Evolutionary conservation across 1,140 invertebrate genomes (phyloP), one percentile per base, ranked within the genome.

Genomic region (Trachymyrmex cornetzi): DNA sequence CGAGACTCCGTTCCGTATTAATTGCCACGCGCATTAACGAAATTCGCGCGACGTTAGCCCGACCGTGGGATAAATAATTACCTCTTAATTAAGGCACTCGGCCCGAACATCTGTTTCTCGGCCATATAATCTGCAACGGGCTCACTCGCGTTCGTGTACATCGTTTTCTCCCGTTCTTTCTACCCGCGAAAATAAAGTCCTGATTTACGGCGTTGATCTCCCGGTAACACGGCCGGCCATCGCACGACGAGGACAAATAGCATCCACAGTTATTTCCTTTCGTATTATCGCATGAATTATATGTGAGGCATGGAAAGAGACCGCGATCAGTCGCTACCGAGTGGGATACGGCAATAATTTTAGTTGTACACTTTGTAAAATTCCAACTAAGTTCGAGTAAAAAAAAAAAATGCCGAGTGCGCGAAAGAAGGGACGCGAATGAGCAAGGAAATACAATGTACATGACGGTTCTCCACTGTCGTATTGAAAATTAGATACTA

Each of bases 51-150:
- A 77, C 71, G 57, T 16, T 50, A 53, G 24, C 9, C 6, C 59
- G n/a, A 63, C 63, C 34, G n/a, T 59, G 30, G 63, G 85, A 91
- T 92, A 92, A 92, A 90, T 92, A 90, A 92, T 92, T 88, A 89
- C 85, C 90, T 87, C 92, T 92, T 92, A 92, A 92, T 92, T 92
- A 92, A 92, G 90, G 84, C 85, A 85, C 89, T 85, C 92, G 79
- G 59, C 24, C 27, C 71, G 75, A 82, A 88, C 92, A 91, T 92
- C 92, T 92, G 92, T 92, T 92, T 90, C 90, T 57, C 57, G 84
- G 30, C 66, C 81, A 63, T 88, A 87, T 88, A 91, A 91, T 89
- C 86, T 77, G 59, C 82, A 79, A 53, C 30, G 30, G 19, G 48
- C 59, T 55, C 75, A n/a, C 24, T 74, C 34, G 74, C 34, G 67